Percentiles rank a stretch among this genome's conserved stretches.
These are phyloP conservation scores for Pasiphila rectangulata DNA, from an alignment of 2,888 invertebrate genomes.

Conservation along the genomic window DNA sequence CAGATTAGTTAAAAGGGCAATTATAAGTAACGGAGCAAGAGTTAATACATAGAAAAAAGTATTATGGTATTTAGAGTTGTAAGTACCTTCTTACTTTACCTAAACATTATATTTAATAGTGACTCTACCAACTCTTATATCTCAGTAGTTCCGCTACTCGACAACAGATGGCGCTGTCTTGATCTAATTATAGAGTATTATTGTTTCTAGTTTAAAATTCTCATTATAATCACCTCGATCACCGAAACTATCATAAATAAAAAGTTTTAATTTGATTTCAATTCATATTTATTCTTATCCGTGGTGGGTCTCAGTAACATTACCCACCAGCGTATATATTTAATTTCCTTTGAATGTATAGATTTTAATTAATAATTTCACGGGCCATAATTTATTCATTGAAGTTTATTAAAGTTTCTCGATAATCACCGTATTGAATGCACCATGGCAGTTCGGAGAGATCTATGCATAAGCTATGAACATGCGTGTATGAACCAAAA, in stretches of 20 bases:
- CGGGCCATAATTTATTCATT: constrained; percentile 19
- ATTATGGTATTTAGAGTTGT: not conserved
- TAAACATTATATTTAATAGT: not conserved
- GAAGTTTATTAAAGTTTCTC: constrained; percentile 19
- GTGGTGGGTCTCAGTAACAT: constrained; percentile 5
- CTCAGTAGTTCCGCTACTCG: constrained; percentile 22
- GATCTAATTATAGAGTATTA: too few species aligned
- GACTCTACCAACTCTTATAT: not conserved
- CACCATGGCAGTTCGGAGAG: constrained; percentile 31
- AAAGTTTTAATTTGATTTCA: not conserved
- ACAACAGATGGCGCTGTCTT: constrained; percentile 23
- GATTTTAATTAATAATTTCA: constrained; percentile 12
- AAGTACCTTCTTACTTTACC: not conserved
- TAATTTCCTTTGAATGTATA: not conserved
- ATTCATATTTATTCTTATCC: not conserved
- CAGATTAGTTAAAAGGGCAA: too few species aligned
- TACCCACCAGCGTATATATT: not conserved
- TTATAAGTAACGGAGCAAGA: too few species aligned
- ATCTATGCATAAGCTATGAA: not conserved
- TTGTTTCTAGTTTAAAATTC: too few species aligned
- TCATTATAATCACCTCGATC: too few species aligned
- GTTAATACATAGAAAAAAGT: too few species aligned
- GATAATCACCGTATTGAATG: constrained; percentile 40
- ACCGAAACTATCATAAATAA: too few species aligned
- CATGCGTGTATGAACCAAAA: not conserved